Evolutionary conservation across 1,140 invertebrate genomes (phyloP).

Genomic region (Magallana ariakensis): DNA sequence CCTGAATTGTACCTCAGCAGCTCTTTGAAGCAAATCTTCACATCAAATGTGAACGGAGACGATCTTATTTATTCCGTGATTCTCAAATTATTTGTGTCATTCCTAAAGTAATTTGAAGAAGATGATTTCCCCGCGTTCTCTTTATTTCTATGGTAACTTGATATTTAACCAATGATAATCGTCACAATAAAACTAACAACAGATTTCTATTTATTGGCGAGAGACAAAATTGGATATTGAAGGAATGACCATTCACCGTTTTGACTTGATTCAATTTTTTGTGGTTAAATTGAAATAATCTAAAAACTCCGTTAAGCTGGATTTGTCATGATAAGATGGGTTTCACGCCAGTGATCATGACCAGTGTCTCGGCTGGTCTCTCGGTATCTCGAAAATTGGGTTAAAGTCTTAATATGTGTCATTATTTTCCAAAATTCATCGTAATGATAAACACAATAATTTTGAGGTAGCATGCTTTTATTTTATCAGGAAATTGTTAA

Average conservation of each 20-base stretch:
- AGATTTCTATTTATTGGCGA: background rate
- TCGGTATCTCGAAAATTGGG: no score
- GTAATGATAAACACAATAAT: no score
- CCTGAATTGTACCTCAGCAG: background rate
- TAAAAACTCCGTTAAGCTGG: background rate
- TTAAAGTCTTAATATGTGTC: no score
- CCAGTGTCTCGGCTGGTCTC: no score
- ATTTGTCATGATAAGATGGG: background rate
- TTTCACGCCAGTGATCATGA: no score
- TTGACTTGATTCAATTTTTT: background rate
- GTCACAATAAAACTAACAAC: background rate
- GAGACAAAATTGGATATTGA: background rate
- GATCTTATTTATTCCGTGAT: conserved; percentile 3
- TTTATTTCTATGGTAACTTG: background rate
- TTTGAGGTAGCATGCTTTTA: no score
- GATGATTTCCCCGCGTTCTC: conserved; percentile 12
- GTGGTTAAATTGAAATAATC: background rate
- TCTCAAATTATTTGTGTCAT: conserved; percentile 37
- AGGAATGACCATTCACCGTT: background rate
- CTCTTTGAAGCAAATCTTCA: background rate
- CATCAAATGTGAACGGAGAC: conserved; percentile 1
- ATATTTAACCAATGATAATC: conserved; percentile 6
- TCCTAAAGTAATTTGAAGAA: conserved; percentile 14
- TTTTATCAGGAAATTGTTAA: no score
- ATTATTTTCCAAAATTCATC: no score